Evolutionary conservation across 2,113 vertebrate genomes (phyloP).

Genomic region (Gallinago media): DNA sequence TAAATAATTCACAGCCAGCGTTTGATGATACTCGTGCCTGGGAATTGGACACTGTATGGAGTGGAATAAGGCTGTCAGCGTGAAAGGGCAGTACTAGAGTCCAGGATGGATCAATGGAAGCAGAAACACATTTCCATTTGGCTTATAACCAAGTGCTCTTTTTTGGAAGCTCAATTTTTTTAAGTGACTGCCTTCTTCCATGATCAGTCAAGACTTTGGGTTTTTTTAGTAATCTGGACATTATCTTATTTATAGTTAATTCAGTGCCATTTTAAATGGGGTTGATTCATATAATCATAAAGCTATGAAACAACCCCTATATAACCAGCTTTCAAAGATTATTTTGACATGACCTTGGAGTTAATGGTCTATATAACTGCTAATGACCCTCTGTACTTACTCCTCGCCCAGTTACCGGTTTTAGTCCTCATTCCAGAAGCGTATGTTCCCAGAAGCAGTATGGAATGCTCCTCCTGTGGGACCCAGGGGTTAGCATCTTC

Average conservation of each 20-base stretch:
- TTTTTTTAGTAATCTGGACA: background rate
- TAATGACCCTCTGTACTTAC: background rate
- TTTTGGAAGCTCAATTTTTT: background rate
- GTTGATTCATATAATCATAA: background rate
- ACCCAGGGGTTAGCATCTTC: background rate
- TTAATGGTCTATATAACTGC: rapidly evolving
- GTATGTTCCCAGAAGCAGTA: rapidly evolving
- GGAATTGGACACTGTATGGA: background rate
- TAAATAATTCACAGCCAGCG: slow-evolving; percentile 20
- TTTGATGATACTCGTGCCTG: background rate
- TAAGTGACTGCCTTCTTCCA: background rate
- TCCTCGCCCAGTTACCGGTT: background rate
- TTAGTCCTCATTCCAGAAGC: background rate
- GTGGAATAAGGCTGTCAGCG: background rate
- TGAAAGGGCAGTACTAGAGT: background rate
- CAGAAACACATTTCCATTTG: background rate
- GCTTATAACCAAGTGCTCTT: background rate
- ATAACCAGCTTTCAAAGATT: background rate
- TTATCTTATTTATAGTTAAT: background rate
- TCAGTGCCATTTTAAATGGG: background rate
- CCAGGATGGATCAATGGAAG: background rate
- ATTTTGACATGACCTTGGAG: background rate
- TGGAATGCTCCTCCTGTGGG: rapidly evolving
- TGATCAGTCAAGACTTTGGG: background rate
- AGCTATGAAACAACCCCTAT: background rate